These are phyloP conservation scores for Amphiprion clarkii DNA, from an alignment of 2,797 vertebrate genomes.

Conservation along the genomic window DNA sequence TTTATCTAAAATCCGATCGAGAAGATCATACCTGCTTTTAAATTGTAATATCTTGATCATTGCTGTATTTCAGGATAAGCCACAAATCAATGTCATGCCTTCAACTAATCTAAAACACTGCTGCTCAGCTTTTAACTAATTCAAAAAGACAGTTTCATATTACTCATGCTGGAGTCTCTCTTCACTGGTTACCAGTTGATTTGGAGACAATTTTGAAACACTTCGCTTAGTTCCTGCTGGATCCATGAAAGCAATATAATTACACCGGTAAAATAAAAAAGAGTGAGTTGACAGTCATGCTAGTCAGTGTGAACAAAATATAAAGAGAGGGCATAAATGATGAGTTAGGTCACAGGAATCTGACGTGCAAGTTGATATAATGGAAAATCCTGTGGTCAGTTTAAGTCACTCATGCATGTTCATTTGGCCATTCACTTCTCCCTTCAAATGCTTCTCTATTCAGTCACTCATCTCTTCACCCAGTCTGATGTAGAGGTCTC, in stretches of 20 bases:
- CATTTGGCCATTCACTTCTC: constrained; percentile 52
- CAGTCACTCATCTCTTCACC: constrained; percentile 52
- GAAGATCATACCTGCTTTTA: background rate
- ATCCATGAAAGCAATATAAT: constrained; percentile 15
- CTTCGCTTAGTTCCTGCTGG: background rate
- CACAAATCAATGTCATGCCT: background rate
- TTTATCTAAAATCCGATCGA: background rate
- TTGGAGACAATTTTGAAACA: background rate
- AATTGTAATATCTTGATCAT: background rate
- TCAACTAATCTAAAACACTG: background rate
- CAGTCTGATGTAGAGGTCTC: constrained; percentile 43
- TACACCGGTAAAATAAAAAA: constrained; percentile 1
- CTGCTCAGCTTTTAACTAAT: background rate
- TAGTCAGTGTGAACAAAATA: constrained; percentile 28
- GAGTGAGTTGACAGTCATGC: constrained; percentile 27
- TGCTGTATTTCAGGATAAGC: background rate
- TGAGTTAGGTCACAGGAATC: constrained; percentile 11
- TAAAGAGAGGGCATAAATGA: constrained; percentile 35
- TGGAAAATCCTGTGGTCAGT: constrained; percentile 40
- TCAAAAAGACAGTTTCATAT: background rate
- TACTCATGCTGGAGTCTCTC: background rate
- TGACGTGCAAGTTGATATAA: constrained; percentile 27
- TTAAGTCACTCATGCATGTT: constrained; percentile 36
- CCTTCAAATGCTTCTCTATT: constrained; percentile 43
- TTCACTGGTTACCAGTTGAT: background rate